Conservation (phyloP, 2,113 vertebrate genomes). For the Crocuta crocuta region DNA sequence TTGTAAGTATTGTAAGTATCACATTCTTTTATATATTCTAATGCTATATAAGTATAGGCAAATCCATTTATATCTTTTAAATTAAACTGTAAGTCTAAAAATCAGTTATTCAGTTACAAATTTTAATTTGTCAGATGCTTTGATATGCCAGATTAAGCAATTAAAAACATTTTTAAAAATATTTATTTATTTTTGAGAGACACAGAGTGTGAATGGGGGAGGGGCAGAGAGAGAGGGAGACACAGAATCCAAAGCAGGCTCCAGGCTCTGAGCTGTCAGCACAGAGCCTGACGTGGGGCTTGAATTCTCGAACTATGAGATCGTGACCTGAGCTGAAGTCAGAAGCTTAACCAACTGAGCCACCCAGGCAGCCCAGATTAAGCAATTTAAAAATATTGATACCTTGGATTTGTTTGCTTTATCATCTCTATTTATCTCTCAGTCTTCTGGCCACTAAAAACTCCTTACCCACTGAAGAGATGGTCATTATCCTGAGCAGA, state of each 20-base stretch:
- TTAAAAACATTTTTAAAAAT: background rate
- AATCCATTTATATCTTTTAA: conserved; percentile 30
- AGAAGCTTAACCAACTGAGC: no score
- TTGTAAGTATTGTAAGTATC: conserved; percentile 28
- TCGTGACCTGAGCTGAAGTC: no score
- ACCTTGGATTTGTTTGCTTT: background rate
- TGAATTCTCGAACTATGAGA: no score
- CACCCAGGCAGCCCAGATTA: background rate
- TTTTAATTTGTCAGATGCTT: conserved; percentile 21
- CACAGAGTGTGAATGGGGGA: no score
- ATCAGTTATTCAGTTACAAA: background rate
- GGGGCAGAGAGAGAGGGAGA: no score
- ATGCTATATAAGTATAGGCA: background rate
- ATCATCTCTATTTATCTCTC: background rate
- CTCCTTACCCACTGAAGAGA: background rate
- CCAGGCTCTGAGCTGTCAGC: no score
- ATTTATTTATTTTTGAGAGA: no score
- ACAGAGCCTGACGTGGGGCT: no score
- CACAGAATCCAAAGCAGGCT: no score
- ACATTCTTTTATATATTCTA: conserved; percentile 3
- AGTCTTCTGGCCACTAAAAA: background rate
- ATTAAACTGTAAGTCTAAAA: background rate
- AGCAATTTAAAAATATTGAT: conserved; percentile 24
- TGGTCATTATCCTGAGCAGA: background rate
- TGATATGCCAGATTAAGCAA: background rate